A percentile compares a stretch with the other conserved stretches of the same genome.
phyloP scores from a whole-genome alignment of 2,113 vertebrate genomes.

The Dendrocopos noguchii region DNA sequence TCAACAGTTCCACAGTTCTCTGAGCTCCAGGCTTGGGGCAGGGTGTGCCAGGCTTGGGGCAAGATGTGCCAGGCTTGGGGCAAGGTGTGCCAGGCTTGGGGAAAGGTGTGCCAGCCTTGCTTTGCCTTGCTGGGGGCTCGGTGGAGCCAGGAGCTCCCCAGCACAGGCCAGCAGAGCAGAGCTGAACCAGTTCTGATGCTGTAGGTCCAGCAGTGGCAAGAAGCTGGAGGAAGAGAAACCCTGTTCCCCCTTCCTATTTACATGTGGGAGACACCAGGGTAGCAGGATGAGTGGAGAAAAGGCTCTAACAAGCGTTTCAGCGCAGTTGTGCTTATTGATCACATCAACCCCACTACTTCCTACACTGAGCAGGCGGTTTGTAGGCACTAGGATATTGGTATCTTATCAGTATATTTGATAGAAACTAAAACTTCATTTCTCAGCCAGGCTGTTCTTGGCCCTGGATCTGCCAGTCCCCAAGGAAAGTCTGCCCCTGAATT shows the following conservation, averaged over 20 bases:
- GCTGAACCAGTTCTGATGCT: background rate
- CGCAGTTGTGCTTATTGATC: slow-evolving; percentile 83
- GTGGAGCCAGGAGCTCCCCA: background rate
- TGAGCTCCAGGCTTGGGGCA: background rate
- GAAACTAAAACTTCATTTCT: slow-evolving; percentile 67
- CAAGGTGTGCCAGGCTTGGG: fast-evolving
- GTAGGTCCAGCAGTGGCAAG: slow-evolving; percentile 11
- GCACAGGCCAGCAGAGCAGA: background rate
- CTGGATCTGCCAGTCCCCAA: slow-evolving; percentile 36
- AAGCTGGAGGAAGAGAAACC: slow-evolving; percentile 41
- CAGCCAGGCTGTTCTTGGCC: slow-evolving; percentile 51
- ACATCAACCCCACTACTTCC: slow-evolving; percentile 77
- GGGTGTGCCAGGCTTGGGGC: background rate
- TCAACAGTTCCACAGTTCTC: no score
- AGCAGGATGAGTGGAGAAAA: slow-evolving; percentile 54
- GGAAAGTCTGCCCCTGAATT: slow-evolving; percentile 34
- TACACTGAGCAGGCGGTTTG: slow-evolving; percentile 74
- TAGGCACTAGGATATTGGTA: slow-evolving; percentile 84
- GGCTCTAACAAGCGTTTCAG: slow-evolving; percentile 62
- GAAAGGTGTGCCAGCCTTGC: background rate
- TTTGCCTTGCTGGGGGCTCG: background rate
- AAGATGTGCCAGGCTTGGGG: background rate
- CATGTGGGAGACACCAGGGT: slow-evolving; percentile 37
- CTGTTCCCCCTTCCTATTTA: slow-evolving; percentile 59
- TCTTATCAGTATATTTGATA: slow-evolving; percentile 70